Conservation (phyloP, 2,888 invertebrate species). For the Lasioglossum pauxillum region DNA sequence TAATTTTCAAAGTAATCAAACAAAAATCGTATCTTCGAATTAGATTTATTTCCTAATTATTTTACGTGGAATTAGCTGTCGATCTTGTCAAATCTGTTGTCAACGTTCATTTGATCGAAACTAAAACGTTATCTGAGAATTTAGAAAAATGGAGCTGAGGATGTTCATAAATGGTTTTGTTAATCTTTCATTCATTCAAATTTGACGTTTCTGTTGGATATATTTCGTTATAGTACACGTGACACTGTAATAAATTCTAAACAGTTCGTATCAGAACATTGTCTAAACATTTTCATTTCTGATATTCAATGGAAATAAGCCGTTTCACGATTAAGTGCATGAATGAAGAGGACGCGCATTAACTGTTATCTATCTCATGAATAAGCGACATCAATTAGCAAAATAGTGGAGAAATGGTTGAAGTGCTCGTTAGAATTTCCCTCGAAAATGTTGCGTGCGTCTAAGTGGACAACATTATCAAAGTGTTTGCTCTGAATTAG, state of each 20-base stretch:
- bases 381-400: not conserved
- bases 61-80: not conserved
- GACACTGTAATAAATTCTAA: no score
- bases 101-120: not conserved
- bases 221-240: no score
- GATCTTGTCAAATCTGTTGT: not conserved
- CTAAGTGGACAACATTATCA: not conserved
- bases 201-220: no score
- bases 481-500: constrained; percentile 3
- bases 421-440: not conserved
- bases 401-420: not conserved
- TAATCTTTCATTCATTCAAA: no score
- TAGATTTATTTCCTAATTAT: not conserved
- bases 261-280: no score
- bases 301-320: not conserved
- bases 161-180: not conserved
- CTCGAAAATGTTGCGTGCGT: not conserved
- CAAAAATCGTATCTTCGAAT: not conserved
- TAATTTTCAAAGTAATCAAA: not conserved
- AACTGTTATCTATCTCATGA: not conserved
- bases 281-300: no score
- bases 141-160: not conserved
- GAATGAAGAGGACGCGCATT: not conserved
- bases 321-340: not conserved
- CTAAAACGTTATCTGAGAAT: not conserved